Conservation (phyloP, 1,140 invertebrate species). For the Delia radicum region DNA sequence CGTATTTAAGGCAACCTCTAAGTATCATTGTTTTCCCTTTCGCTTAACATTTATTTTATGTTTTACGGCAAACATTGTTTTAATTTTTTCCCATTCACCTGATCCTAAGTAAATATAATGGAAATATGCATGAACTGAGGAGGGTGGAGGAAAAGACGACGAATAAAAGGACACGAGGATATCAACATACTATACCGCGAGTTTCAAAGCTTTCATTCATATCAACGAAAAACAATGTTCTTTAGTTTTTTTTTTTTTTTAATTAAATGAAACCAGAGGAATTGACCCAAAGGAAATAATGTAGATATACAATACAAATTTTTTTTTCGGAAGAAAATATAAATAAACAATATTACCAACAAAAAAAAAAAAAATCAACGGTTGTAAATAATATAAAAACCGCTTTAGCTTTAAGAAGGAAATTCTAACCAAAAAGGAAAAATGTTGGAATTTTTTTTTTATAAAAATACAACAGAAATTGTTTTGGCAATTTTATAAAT, state of each 20-base stretch:
- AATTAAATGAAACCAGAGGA: conserved; percentile 56
- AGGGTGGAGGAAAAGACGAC: neutral
- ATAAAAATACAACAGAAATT: neutral
- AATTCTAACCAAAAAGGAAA: neutral
- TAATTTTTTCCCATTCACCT: conserved; percentile 33
- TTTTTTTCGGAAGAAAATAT: conserved; percentile 31
- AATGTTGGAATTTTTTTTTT: conserved; percentile 14
- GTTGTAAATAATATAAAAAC: neutral
- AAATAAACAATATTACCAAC: too few species aligned
- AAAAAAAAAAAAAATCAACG: conserved; percentile 21
- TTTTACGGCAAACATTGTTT: neutral
- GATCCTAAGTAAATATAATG: conserved; percentile 53
- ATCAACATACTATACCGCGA: conserved; percentile 26
- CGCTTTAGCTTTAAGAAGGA: neutral
- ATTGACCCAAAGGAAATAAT: conserved; percentile 54
- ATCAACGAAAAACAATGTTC: neutral
- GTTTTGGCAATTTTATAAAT: neutral
- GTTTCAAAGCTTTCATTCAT: neutral
- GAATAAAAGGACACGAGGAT: conserved; percentile 26
- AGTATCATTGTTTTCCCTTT: conserved; percentile 11
- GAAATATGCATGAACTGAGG: conserved; percentile 27
- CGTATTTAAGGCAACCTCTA: neutral
- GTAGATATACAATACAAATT: conserved; percentile 45
- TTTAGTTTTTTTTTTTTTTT: conserved; percentile 40
- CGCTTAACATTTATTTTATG: neutral